A percentile compares a stretch with the other conserved stretches of the same genome.
Evolutionary conservation across 2,113 vertebrate species (phyloP).

Genomic region (Apistogramma diplotaenia): DNA sequence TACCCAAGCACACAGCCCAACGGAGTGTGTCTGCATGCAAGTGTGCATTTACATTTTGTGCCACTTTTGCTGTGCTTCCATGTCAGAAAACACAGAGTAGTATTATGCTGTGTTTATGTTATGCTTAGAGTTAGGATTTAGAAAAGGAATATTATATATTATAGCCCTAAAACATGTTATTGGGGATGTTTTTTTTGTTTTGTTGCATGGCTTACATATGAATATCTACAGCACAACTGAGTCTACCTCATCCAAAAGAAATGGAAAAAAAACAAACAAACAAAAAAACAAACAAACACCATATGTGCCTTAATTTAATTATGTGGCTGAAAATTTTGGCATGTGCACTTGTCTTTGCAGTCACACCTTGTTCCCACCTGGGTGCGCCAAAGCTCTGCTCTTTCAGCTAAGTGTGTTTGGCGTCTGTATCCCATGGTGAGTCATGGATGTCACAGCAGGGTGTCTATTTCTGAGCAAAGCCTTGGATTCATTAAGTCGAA

Average conservation of each 20-base stretch:
- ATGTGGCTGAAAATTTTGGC: not conserved
- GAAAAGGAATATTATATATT: not conserved
- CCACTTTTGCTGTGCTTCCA: not conserved
- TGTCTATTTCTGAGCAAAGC: not conserved
- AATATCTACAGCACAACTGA: not conserved
- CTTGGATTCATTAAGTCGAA: not conserved
- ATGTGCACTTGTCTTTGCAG: not conserved
- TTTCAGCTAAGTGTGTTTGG: not conserved
- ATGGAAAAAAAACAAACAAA: too few relatives aligned
- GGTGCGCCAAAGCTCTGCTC: slow-evolving; percentile 43
- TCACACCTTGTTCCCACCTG: slow-evolving; percentile 35
- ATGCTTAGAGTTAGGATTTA: not conserved
- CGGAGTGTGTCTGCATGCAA: slow-evolving; percentile 24
- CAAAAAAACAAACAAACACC: too few relatives aligned
- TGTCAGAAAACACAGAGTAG: not conserved
- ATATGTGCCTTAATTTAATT: not conserved
- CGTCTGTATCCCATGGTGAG: not conserved
- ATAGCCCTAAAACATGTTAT: not conserved
- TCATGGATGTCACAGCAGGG: not conserved
- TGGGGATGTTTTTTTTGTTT: not conserved
- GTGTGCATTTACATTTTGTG: not conserved
- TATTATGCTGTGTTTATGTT: not conserved
- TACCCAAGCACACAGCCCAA: slow-evolving; percentile 55
- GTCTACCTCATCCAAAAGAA: not conserved
- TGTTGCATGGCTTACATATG: not conserved